phyloP scores from a whole-genome alignment of 2,113 vertebrate species.

The Brachyhypopomus occidentalis region DNA sequence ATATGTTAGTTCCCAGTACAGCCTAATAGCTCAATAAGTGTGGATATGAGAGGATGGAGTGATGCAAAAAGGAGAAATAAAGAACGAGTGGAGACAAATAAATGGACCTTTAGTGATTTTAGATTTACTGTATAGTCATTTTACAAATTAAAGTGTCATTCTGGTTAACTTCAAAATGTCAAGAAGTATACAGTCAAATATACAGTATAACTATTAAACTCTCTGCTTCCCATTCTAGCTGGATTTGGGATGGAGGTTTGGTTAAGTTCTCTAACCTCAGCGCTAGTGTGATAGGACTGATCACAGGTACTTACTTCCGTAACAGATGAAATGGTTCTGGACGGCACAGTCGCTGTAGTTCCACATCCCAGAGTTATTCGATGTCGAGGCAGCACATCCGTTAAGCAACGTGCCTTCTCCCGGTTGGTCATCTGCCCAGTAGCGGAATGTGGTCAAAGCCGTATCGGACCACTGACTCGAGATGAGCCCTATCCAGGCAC shows the following conservation, averaged over 20 bases:
- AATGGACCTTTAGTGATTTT: no score
- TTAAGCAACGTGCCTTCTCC: neutral
- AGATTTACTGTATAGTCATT: no score
- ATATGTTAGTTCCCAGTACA: no score
- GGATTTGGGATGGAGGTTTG: no score
- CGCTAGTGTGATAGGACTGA: neutral
- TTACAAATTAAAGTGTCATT: no score
- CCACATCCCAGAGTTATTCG: conserved; percentile 16
- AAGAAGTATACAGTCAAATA: no score
- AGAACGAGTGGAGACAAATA: no score
- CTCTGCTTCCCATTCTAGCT: no score
- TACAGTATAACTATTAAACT: neutral
- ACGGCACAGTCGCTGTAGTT: neutral
- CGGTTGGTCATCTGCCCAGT: neutral
- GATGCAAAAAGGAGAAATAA: no score
- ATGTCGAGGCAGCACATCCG: conserved; percentile 22
- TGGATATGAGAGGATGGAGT: no score
- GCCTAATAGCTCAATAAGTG: no score
- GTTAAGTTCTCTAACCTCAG: neutral
- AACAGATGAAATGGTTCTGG: conserved; percentile 31
- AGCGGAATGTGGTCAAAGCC: neutral
- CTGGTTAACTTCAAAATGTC: no score
- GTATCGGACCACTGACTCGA: conserved; percentile 29
- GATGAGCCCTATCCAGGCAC: conserved; percentile 35
- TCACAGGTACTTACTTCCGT: conserved; percentile 30